phyloP scores from a whole-genome alignment of 2,888 invertebrate genomes.

The Stenurella melanura region DNA sequence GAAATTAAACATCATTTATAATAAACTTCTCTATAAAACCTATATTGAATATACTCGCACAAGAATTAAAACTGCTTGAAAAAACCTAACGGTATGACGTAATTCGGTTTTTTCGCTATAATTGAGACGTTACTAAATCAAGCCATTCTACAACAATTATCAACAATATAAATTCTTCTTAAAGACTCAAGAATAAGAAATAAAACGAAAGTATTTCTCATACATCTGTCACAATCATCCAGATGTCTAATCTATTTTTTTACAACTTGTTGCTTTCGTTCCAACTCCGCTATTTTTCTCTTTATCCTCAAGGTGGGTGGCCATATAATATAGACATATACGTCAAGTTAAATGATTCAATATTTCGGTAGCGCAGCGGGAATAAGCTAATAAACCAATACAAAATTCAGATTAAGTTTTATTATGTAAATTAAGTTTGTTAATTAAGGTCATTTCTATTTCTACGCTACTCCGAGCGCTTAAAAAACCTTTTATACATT shows the following conservation, averaged over 20 bases:
- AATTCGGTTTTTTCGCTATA: neutral
- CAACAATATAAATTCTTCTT: slow-evolving; percentile 32
- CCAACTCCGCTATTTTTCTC: slow-evolving; percentile 43
- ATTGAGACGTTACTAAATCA: slow-evolving; percentile 33
- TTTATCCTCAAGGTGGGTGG: slow-evolving; percentile 61
- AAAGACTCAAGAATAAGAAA: slow-evolving; percentile 7
- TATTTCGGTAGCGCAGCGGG: slow-evolving; percentile 61
- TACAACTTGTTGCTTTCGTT: slow-evolving; percentile 32
- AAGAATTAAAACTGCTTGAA: slow-evolving; percentile 7
- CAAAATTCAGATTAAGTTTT: slow-evolving; percentile 15
- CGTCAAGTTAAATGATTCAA: slow-evolving; percentile 53
- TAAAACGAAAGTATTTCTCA: slow-evolving; percentile 16
- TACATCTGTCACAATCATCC: slow-evolving; percentile 37
- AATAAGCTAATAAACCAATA: slow-evolving; percentile 5
- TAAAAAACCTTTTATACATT: slow-evolving; percentile 10
- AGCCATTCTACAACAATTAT: slow-evolving; percentile 29
- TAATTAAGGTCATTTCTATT: neutral
- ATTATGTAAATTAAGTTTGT: slow-evolving; percentile 13
- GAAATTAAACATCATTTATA: slow-evolving; percentile 26
- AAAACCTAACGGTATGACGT: neutral
- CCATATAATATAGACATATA: slow-evolving; percentile 60
- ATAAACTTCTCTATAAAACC: slow-evolving; percentile 11
- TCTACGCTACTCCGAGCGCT: neutral
- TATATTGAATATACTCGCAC: slow-evolving; percentile 16
- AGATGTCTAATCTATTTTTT: slow-evolving; percentile 46